phyloP scores from a whole-genome alignment of 2,797 vertebrate species.

The Liparis tanakae region DNA sequence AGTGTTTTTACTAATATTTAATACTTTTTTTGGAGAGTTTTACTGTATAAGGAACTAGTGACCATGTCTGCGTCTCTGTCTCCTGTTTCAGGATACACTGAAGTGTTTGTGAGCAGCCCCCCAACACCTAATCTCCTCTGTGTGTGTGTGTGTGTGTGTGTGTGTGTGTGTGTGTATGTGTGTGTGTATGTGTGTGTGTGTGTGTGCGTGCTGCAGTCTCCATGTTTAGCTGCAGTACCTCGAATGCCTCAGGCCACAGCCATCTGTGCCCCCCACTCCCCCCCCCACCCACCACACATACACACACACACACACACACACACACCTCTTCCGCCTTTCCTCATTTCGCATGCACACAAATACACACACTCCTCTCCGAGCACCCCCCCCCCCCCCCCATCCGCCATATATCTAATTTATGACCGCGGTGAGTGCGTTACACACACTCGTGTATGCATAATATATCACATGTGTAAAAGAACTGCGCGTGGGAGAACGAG shows the following conservation, averaged over 20 bases:
- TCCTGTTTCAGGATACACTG: neutral
- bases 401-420: conserved; percentile 79
- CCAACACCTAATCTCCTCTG: conserved; percentile 13
- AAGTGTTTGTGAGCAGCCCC: conserved; percentile 22
- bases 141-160: conserved; percentile 11
- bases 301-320: conserved; percentile 43
- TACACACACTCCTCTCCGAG: conserved; percentile 36
- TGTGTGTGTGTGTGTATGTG: conserved; percentile 34
- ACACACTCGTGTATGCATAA: conserved; percentile 78
- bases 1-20: neutral
- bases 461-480: conserved; percentile 72
- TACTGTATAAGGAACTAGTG: neutral
- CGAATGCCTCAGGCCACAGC: conserved; percentile 73
- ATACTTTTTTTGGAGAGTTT: neutral
- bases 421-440: conserved; percentile 72
- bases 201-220: conserved; percentile 47
- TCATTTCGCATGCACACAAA: conserved; percentile 47
- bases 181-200: too few species aligned
- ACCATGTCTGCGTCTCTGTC: neutral
- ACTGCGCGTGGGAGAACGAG: conserved; percentile 40
- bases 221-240: conserved; percentile 71
- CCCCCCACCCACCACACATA: neutral
- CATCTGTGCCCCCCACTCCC: conserved; percentile 73
- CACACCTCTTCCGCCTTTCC: conserved; percentile 21
- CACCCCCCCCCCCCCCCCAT: conserved; percentile 33